Evolutionary conservation across 2,888 invertebrate genomes (phyloP).

Genomic region (Magallana nippona): DNA sequence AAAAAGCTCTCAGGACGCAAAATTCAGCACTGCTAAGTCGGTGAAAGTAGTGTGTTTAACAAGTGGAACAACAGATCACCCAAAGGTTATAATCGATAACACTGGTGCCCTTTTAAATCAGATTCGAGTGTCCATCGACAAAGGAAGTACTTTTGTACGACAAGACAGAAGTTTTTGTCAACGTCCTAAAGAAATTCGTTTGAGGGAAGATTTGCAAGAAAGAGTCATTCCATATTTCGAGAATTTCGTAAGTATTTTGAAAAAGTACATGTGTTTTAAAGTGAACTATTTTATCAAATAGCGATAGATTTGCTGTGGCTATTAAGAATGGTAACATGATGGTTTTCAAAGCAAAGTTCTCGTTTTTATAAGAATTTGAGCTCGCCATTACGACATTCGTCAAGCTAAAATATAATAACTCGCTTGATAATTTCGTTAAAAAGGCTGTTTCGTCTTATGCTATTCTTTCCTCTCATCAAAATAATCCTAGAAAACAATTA

Average conservation of each 20-base stretch:
- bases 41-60: constrained; percentile 45
- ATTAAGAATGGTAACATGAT: too few relatives aligned
- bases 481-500: too few relatives aligned
- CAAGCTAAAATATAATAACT: too few relatives aligned
- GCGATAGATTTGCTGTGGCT: too few relatives aligned
- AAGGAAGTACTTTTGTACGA: constrained; percentile 18
- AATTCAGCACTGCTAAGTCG: constrained; percentile 26
- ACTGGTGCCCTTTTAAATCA: constrained; percentile 31
- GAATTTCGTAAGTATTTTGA: constrained; percentile 30
- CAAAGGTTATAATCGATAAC: constrained; percentile 45
- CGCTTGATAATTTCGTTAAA: too few relatives aligned
- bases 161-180: constrained; percentile 27
- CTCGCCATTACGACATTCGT: too few relatives aligned
- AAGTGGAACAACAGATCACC: constrained; percentile 43
- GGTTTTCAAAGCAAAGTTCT: too few relatives aligned
- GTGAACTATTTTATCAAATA: too few relatives aligned
- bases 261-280: neutral
- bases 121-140: constrained; percentile 27
- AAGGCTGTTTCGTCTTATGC: too few relatives aligned
- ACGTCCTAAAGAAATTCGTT: constrained; percentile 15
- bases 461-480: too few relatives aligned
- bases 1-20: constrained; percentile 7
- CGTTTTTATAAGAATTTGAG: too few relatives aligned
- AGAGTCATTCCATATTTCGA: constrained; percentile 30
- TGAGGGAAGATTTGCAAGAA: constrained; percentile 37